Evolutionary conservation across 2,797 vertebrate species (phyloP), one percentile per base, ranked within the genome.

Genomic region (Macroramphosus scolopax): DNA sequence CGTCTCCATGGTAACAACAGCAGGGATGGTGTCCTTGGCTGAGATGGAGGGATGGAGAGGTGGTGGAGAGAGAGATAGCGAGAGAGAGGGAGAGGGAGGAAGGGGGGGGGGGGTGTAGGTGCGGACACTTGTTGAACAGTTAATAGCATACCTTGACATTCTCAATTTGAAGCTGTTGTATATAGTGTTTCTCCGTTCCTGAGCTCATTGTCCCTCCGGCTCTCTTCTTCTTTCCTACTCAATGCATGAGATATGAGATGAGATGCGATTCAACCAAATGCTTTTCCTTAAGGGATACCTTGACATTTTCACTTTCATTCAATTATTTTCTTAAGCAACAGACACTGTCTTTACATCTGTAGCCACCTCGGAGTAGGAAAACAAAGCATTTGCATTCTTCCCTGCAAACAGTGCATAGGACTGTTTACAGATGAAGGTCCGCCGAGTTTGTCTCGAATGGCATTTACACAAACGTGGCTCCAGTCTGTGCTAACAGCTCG

Each of bases 1-100:
- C 53, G 86, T 91, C 85, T 81, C 89, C 88, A 89, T 90, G 85
- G 86, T 82, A 86, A 90, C 87, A 70, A 70, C 85, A 86, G 84
- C 85, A 80, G 73, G 75, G 84, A 87, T 76, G 65, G 84, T 89
- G 89, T 91, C 88, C 87, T 90, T 91, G 88, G 81, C 81, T 68
- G 74, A 85, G 83, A 89, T 82, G 72, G 79, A 86, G 79, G 82
- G 83, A 87, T 81, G 62, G 55, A 59, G 50, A 44, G n/a, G n/a
- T n/a, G 48, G 70, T 43, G 62, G 38, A 52, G 54, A 42, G 42
- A 41, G 42, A 49, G 45, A 26, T 28, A 10, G 17, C 17, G 37
- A 28, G 26, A 28, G 33, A 16, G 22, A 34, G 34, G n/a, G n/a
- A n/a, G n/a, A n/a, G n/a, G n/a, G n/a, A n/a, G n/a, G n/a, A n/a